Conservation (phyloP, 2,888 invertebrate species). For the Brachypterus glaber region DNA sequence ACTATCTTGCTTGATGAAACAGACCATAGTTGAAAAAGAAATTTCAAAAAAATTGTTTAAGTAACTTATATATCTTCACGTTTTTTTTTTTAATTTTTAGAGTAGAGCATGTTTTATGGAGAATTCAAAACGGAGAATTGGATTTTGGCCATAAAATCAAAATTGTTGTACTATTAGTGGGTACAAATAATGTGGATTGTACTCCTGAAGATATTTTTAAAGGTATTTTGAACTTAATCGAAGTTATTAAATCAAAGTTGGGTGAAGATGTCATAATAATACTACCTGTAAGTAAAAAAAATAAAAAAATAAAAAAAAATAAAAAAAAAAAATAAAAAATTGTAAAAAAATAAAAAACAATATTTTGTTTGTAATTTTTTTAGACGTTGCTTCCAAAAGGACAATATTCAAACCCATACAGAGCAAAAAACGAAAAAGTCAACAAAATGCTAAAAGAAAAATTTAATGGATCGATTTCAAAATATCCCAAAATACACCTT, state of each 20-base stretch:
- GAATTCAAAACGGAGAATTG: slow-evolving; percentile 58
- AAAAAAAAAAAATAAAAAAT: too few species aligned
- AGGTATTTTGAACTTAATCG: slow-evolving; percentile 52
- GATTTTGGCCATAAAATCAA: slow-evolving; percentile 56
- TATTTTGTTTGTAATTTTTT: too few species aligned
- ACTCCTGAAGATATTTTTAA: slow-evolving; percentile 52
- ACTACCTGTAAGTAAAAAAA: slow-evolving; percentile 45
- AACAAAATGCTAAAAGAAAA: slow-evolving; percentile 46
- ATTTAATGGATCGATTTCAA: slow-evolving; percentile 33
- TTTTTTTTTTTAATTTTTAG: slow-evolving; percentile 22
- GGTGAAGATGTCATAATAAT: slow-evolving; percentile 46
- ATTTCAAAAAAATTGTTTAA: too few species aligned
- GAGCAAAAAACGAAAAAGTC: slow-evolving; percentile 50
- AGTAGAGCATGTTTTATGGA: slow-evolving; percentile 60
- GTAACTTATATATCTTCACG: neutral
- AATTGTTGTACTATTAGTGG: slow-evolving; percentile 54
- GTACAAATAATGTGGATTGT: slow-evolving; percentile 57
- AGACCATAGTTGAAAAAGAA: too few species aligned
- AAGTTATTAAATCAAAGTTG: slow-evolving; percentile 45
- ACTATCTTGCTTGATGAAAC: too few species aligned
- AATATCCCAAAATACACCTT: slow-evolving; percentile 34
- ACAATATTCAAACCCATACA: slow-evolving; percentile 51
- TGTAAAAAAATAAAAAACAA: too few species aligned
- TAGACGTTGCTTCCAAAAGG: slow-evolving; percentile 59
- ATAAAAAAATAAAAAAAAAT: too few species aligned